Evolutionary conservation across 2,797 vertebrate species (phyloP), one percentile per base, ranked within the genome.

Genomic region (Gambelia wislizenii): DNA sequence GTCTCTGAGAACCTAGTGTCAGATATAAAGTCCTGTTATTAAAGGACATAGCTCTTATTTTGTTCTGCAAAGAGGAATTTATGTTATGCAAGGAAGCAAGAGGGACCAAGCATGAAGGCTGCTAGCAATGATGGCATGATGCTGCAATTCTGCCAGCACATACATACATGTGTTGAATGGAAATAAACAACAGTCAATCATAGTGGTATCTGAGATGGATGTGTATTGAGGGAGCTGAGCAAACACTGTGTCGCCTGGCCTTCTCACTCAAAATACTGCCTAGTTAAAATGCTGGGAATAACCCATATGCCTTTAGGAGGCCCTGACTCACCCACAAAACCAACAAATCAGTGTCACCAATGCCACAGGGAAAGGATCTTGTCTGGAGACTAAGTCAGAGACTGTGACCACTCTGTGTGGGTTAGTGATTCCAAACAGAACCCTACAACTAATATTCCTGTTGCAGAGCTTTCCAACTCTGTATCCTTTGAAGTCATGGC

Each of bases 1-100:
- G 97, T 87, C 98, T 98, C 96, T 98, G 98, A 52, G 97, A 96
- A 91, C 98, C 98, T 99, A 89, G 61, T 3, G 9, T 74, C 72
- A 91, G 86, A 64, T 3, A 67, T 59, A 77, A 14, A 1, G 61
- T 72, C 25, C 10, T 4, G 1, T 90, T 56, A 92, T 64, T 49
- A 75, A 36, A 36, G 33, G 42, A 56, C 52, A 0, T 42, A 59
- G 47, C n/a, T 82, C 30, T 82, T 27, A 77, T 80, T 89, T 12
- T 64, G 84, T 33, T 25, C 36, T 52, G 67, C 8, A 72, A 85
- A 79, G 8, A 25, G 18, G 33, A 6, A 3, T 1, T 76, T 83
- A 56, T 81, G 0, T 2, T 6, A 39, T 36, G 69, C 30, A 54
- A 0, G 0, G 86, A 44, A 56, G 47, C 84, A n/a, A 80, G 6